phyloP scores from a whole-genome alignment of 2,113 vertebrate genomes.

The Raja brachyura region DNA sequence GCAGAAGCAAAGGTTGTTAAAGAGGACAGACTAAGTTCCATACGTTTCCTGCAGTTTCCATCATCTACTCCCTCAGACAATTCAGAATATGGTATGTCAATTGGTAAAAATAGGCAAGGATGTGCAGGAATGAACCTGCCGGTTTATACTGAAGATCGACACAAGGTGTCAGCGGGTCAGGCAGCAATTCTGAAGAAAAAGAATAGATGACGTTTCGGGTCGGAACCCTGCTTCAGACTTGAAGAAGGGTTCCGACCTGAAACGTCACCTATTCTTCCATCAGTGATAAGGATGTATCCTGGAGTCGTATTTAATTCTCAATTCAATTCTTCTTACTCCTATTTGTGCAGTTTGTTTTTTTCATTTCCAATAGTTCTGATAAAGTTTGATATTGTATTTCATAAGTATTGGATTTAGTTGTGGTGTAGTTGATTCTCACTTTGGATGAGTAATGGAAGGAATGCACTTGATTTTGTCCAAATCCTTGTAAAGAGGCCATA shows the following conservation, averaged over 20 bases:
- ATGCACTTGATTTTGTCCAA: neutral
- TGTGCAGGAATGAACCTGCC: no score
- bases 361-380: neutral
- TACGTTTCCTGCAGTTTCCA: neutral
- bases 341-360: neutral
- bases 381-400: neutral
- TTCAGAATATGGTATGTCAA: neutral
- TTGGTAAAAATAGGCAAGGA: no score
- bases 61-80: no score
- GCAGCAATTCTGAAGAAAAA: no score
- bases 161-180: no score
- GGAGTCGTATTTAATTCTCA: neutral
- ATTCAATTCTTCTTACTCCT: neutral
- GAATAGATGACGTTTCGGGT: no score
- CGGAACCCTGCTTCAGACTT: no score
- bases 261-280: no score
- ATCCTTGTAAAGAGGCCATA: neutral
- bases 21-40: neutral
- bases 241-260: no score
- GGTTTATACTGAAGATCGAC: no score
- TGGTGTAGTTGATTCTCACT: neutral
- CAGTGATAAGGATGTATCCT: neutral
- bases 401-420: neutral
- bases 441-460: neutral
- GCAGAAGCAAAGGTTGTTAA: neutral